phyloP scores from a whole-genome alignment of 2,797 vertebrate species.

The Remorina albescens region DNA sequence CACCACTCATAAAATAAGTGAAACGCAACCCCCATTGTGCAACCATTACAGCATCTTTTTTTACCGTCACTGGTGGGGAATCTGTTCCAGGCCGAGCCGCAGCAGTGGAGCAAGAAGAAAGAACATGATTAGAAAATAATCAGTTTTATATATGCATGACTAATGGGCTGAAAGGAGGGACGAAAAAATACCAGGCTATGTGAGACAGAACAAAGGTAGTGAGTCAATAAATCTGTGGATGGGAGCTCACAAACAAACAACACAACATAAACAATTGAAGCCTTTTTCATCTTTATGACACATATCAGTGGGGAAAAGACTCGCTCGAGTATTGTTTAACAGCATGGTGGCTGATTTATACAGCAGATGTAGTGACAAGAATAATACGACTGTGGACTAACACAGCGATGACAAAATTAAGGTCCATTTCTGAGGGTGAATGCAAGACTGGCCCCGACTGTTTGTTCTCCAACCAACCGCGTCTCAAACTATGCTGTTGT shows the following conservation, averaged over 20 bases:
- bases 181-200: slow-evolving; percentile 18
- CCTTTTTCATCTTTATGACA: slow-evolving; percentile 45
- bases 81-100: slow-evolving; percentile 48
- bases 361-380: slow-evolving; percentile 17
- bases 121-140: slow-evolving; percentile 59
- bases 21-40: slow-evolving; percentile 77
- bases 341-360: slow-evolving; percentile 25
- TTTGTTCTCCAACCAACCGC: not conserved
- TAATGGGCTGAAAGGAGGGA: slow-evolving; percentile 23
- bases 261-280: slow-evolving; percentile 31
- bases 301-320: slow-evolving; percentile 25
- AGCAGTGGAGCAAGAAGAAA: slow-evolving; percentile 59
- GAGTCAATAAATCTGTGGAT: slow-evolving; percentile 61
- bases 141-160: slow-evolving; percentile 43
- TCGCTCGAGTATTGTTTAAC: not conserved
- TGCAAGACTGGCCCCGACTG: not conserved
- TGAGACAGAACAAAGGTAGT: slow-evolving; percentile 46
- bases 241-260: too few species aligned
- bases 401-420: not conserved
- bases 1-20: slow-evolving; percentile 74
- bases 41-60: slow-evolving; percentile 70
- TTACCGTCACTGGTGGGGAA: slow-evolving; percentile 58
- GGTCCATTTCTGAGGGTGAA: not conserved
- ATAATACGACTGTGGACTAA: not conserved
- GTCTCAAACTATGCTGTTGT: not conserved